Conservation (phyloP, 2,888 invertebrate genomes). For the Drosophila vallismaia region DNA sequence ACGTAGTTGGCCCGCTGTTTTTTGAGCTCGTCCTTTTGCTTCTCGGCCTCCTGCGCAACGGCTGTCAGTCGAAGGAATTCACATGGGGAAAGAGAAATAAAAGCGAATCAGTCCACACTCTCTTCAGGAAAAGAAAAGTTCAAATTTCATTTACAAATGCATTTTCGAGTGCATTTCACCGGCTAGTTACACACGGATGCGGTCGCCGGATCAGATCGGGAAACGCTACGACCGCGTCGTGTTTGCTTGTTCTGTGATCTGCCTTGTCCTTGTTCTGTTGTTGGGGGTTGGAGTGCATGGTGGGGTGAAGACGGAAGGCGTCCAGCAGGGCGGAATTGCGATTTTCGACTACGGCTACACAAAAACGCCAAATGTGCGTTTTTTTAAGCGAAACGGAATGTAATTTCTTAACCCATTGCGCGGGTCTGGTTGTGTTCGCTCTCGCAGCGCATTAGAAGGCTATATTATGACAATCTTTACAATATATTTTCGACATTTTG, state of each 20-base stretch:
- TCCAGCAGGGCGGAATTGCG: slow-evolving; percentile 51
- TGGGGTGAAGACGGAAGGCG: slow-evolving; percentile 42
- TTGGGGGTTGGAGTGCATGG: slow-evolving; percentile 54
- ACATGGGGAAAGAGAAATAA: slow-evolving; percentile 37
- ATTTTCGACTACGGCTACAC: slow-evolving; percentile 52
- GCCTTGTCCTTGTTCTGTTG: slow-evolving; percentile 52
- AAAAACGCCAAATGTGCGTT: slow-evolving; percentile 50
- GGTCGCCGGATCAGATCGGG: slow-evolving; percentile 55
- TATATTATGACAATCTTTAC: slow-evolving; percentile 64
- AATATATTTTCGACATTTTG: slow-evolving; percentile 46
- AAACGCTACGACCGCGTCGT: slow-evolving; percentile 38
- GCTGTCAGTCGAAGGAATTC: slow-evolving; percentile 84
- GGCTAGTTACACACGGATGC: slow-evolving; percentile 65
- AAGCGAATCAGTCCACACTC: slow-evolving; percentile 53
- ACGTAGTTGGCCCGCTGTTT: slow-evolving; percentile 93
- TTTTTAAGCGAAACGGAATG: slow-evolving; percentile 41
- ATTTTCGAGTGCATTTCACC: slow-evolving; percentile 72
- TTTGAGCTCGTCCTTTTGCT: slow-evolving; percentile 91
- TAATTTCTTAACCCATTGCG: slow-evolving; percentile 35
- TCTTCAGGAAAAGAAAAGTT: slow-evolving; percentile 44
- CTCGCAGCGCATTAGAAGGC: slow-evolving; percentile 51
- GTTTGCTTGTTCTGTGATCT: slow-evolving; percentile 50
- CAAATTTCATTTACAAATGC: slow-evolving; percentile 80
- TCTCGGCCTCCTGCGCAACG: slow-evolving; percentile 92
- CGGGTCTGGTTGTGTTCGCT: slow-evolving; percentile 40